Evolutionary conservation across 1,140 invertebrate species (phyloP).

Genomic region (Pogonomyrmex barbatus): DNA sequence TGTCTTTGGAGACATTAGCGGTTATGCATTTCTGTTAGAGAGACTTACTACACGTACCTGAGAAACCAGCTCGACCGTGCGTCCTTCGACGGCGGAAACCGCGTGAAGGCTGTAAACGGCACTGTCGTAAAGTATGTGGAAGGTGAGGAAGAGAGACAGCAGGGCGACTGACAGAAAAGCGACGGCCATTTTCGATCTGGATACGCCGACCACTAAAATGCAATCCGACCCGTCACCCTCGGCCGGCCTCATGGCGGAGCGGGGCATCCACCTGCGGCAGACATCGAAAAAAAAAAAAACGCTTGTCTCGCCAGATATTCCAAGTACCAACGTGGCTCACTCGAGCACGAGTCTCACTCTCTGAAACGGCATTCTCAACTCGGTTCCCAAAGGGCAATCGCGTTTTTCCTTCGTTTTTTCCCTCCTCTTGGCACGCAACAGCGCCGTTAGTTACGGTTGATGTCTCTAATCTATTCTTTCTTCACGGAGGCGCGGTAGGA

Average conservation of each 20-base stretch:
- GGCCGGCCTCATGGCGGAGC: slow-evolving; percentile 91
- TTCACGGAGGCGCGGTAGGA: slow-evolving; percentile 26
- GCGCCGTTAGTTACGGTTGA: slow-evolving; percentile 44
- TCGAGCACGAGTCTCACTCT: not conserved
- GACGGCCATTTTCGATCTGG: slow-evolving; percentile 92
- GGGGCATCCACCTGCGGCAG: slow-evolving; percentile 90
- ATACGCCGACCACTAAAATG: slow-evolving; percentile 92
- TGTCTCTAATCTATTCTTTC: slow-evolving; percentile 61
- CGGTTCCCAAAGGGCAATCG: slow-evolving; percentile 26
- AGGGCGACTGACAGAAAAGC: slow-evolving; percentile 92
- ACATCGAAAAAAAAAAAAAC: not conserved
- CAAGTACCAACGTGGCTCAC: not conserved
- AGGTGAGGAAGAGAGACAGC: slow-evolving; percentile 92
- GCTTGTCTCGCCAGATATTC: not conserved
- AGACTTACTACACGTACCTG: slow-evolving; percentile 67
- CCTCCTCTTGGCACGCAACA: slow-evolving; percentile 42
- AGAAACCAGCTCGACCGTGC: slow-evolving; percentile 74
- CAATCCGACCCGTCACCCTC: slow-evolving; percentile 92
- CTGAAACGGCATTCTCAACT: not conserved
- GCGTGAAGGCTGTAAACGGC: slow-evolving; percentile 92
- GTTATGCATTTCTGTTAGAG: not conserved
- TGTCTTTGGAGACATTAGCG: slow-evolving; percentile 73
- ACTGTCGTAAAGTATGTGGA: slow-evolving; percentile 93
- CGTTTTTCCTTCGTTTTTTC: not conserved
- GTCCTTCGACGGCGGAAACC: slow-evolving; percentile 79